phyloP scores from a whole-genome alignment of 2,888 invertebrate species.

The Drosophila heteroneura region DNA sequence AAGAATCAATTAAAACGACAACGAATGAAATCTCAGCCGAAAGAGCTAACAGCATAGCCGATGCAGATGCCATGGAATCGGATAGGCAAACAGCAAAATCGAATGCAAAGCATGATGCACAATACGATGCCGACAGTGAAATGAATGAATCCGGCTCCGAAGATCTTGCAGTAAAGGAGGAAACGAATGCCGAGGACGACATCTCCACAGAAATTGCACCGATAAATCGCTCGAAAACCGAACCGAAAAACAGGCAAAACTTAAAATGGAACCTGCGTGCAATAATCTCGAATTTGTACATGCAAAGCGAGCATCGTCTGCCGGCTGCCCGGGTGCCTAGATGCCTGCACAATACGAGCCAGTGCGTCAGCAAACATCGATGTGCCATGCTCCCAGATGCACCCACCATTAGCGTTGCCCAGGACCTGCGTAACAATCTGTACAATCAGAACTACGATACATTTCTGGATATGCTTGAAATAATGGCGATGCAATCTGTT shows the following conservation, averaged over 20 bases:
- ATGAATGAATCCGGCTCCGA: constrained; percentile 15
- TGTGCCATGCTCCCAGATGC: constrained; percentile 74
- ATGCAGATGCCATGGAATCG: neutral
- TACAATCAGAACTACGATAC: constrained; percentile 77
- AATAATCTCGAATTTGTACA: constrained; percentile 80
- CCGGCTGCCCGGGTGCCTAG: constrained; percentile 75
- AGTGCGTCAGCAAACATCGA: constrained; percentile 80
- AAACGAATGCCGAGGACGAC: constrained; percentile 8
- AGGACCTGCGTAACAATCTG: constrained; percentile 67
- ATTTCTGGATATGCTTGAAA: constrained; percentile 75
- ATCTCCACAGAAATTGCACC: constrained; percentile 20
- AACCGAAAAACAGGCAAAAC: constrained; percentile 30
- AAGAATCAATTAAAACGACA: neutral
- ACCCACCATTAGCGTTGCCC: constrained; percentile 63
- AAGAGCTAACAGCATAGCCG: neutral
- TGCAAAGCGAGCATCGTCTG: constrained; percentile 77
- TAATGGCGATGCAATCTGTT: constrained; percentile 78
- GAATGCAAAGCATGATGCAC: constrained; percentile 1
- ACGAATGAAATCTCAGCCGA: neutral
- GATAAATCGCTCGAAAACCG: neutral
- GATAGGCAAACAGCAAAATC: neutral
- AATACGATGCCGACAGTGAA: constrained; percentile 25
- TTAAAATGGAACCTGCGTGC: constrained; percentile 71
- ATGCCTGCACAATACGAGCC: constrained; percentile 78
- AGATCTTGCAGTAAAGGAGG: neutral